Percentiles rank a stretch among this genome's conserved stretches.
Conservation (phyloP, 2,797 vertebrate species). For the Pyrrhura leucotis region DNA sequence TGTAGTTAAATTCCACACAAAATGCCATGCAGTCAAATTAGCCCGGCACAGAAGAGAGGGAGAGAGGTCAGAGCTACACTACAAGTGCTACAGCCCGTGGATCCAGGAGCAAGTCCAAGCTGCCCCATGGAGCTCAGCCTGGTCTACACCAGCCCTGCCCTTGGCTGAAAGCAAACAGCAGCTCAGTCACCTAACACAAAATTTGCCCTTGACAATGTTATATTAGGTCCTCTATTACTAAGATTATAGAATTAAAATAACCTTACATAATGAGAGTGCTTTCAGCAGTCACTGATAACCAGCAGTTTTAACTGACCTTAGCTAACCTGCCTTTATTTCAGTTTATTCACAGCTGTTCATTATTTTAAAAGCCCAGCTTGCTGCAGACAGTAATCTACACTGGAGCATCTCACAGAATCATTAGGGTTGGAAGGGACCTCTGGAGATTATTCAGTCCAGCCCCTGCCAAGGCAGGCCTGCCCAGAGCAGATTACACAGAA, state of each 20-base stretch:
- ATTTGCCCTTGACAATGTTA: not conserved
- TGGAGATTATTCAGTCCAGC: not conserved
- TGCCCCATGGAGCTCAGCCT: not conserved
- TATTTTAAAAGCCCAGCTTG: not conserved
- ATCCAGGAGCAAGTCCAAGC: not conserved
- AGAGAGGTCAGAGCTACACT: not conserved
- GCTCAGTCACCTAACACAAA: rapidly evolving
- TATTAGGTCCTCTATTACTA: not conserved
- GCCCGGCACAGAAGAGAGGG: not conserved
- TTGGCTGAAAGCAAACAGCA: not conserved
- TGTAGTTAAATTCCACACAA: not conserved
- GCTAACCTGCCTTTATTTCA: not conserved
- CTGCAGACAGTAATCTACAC: not conserved
- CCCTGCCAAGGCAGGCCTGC: not conserved
- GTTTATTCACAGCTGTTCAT: not conserved
- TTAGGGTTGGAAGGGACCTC: not conserved
- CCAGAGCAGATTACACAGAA: not conserved
- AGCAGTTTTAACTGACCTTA: not conserved
- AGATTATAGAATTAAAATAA: not conserved
- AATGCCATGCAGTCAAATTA: rapidly evolving
- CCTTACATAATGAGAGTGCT: not conserved
- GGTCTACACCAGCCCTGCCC: not conserved
- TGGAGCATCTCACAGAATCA: not conserved
- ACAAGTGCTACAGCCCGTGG: not conserved
- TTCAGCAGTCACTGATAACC: not conserved